Percentiles rank a stretch among this genome's conserved stretches.
Conservation (phyloP, 2,797 vertebrate genomes). For the Gambusia yucatana region DNA sequence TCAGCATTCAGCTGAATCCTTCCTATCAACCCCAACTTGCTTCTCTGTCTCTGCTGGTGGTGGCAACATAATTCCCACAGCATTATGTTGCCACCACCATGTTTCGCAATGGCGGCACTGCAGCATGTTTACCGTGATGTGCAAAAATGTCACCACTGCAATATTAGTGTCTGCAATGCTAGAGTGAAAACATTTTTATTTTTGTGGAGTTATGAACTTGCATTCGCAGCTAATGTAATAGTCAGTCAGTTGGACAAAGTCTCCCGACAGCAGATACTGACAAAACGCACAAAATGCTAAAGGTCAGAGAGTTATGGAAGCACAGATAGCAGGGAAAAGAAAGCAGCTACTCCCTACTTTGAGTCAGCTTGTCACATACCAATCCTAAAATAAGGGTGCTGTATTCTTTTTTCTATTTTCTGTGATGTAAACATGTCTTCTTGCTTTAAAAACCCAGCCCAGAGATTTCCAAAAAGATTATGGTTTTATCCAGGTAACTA, state of each 20-base stretch:
- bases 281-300: background rate
- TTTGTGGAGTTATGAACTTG: background rate
- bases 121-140: background rate
- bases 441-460: background rate
- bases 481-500: background rate
- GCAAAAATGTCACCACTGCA: background rate
- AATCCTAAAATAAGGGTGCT: background rate
- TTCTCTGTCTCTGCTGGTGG: background rate
- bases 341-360: background rate
- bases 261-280: background rate
- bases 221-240: background rate
- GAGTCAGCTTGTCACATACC: background rate
- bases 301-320: background rate
- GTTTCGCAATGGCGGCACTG: background rate
- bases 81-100: background rate
- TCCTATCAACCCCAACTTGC: background rate
- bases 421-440: background rate
- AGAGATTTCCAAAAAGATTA: background rate
- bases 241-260: background rate
- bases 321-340: background rate
- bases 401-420: background rate
- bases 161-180: background rate
- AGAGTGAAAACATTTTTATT: background rate
- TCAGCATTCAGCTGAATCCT: background rate
- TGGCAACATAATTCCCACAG: background rate